Percentiles rank a stretch among this genome's conserved stretches.
These are phyloP conservation scores for Ruditapes philippinarum DNA, from an alignment of 1,140 invertebrate genomes.

Conservation along the genomic window DNA sequence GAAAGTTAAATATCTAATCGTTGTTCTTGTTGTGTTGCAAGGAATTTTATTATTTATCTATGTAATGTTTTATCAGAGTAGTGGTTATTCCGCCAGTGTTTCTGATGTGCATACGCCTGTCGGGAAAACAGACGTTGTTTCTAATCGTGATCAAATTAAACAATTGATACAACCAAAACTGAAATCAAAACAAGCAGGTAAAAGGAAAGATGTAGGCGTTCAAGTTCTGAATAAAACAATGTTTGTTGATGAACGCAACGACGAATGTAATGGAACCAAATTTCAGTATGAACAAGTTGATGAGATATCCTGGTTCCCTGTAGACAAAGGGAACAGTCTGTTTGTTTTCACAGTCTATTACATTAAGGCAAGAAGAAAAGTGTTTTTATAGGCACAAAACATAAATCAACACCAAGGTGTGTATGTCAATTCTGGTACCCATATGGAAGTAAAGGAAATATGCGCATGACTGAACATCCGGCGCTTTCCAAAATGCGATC, in stretches of 20 bases:
- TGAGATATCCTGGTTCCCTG: background rate
- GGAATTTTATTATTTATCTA: background rate
- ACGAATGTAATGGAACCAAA: background rate
- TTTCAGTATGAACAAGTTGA: background rate
- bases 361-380: background rate
- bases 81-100: no score
- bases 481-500: background rate
- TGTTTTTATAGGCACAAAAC: slow-evolving; percentile 9
- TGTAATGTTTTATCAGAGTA: background rate
- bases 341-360: background rate
- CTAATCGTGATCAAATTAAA: no score
- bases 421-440: background rate
- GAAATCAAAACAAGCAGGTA: background rate
- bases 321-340: background rate
- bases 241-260: background rate
- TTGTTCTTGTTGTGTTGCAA: background rate
- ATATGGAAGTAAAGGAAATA: background rate
- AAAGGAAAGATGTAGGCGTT: background rate
- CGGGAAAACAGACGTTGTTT: no score
- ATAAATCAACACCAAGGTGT: background rate
- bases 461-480: background rate
- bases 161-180: no score
- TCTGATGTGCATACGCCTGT: no score
- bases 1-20: background rate
- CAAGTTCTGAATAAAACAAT: no score